Percentiles rank a stretch among this genome's conserved stretches.
Evolutionary conservation across 1,140 invertebrate genomes (phyloP).

Genomic region (Drosophila eugracilis): DNA sequence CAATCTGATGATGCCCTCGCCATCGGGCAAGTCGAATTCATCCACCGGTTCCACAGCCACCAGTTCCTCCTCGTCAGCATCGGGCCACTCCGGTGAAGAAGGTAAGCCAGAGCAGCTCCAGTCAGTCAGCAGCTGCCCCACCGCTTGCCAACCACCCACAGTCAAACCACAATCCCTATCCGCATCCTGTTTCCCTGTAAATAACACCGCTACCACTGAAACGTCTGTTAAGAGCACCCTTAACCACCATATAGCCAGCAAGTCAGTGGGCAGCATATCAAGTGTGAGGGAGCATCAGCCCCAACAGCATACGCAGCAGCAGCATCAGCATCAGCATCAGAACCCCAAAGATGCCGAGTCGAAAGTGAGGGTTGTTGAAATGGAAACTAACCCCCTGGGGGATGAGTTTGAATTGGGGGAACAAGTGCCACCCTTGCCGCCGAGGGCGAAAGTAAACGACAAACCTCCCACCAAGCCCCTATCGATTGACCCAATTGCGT

Average conservation of each 20-base stretch:
- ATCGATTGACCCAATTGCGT: conserved; percentile 84
- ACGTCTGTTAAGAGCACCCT: conserved; percentile 42
- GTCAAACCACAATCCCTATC: not conserved
- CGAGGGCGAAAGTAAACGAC: conserved; percentile 72
- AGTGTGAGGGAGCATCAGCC: conserved; percentile 62
- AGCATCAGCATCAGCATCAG: not conserved
- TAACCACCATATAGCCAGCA: conserved; percentile 56
- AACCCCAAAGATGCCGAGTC: conserved; percentile 49
- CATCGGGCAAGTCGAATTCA: conserved; percentile 79
- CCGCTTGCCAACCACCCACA: conserved; percentile 18
- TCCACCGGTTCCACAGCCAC: conserved; percentile 81
- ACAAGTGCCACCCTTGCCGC: conserved; percentile 56
- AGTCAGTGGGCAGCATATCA: conserved; percentile 73
- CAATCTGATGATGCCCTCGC: conserved; percentile 75
- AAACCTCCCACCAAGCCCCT: conserved; percentile 29
- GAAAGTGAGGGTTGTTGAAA: conserved; percentile 65
- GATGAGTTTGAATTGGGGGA: conserved; percentile 21
- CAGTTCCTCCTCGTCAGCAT: conserved; percentile 71
- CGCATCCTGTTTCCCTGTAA: conserved; percentile 59
- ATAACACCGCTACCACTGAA: conserved; percentile 57
- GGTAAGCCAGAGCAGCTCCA: conserved; percentile 65
- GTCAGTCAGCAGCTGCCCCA: conserved; percentile 29
- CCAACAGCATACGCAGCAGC: no score
- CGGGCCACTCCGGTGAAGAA: conserved; percentile 73
- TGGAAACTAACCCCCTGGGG: conserved; percentile 51